phyloP scores from a whole-genome alignment of 1,140 invertebrate species.

The Trichonephila clavipes region DNA sequence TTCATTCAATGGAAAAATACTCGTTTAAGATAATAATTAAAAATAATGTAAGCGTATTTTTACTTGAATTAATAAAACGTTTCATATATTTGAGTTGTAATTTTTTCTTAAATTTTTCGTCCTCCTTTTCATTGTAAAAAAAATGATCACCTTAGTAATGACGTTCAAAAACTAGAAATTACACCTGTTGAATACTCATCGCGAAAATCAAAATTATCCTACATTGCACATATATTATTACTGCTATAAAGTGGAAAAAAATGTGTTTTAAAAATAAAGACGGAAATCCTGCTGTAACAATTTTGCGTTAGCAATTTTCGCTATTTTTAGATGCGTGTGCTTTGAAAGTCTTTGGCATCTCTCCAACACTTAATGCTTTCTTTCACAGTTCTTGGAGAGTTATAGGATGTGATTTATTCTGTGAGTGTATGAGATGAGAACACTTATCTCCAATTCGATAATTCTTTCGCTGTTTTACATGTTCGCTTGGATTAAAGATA shows the following conservation, averaged over 20 bases:
- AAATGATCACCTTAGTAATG: too few relatives aligned
- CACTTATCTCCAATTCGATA: conserved; percentile 63
- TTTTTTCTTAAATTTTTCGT: too few relatives aligned
- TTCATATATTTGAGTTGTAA: too few relatives aligned
- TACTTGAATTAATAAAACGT: too few relatives aligned
- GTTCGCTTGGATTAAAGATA: conserved; percentile 60
- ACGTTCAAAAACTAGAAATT: too few relatives aligned
- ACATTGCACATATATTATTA: background rate
- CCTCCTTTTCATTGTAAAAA: too few relatives aligned
- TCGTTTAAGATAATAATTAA: too few relatives aligned
- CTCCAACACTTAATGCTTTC: conserved; percentile 49
- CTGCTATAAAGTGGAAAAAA: background rate
- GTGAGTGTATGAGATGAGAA: conserved; percentile 52
- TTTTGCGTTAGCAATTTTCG: conserved; percentile 25
- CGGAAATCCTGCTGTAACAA: conserved; percentile 20
- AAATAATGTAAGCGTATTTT: too few relatives aligned
- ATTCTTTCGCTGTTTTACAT: conserved; percentile 55
- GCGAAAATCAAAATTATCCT: too few relatives aligned
- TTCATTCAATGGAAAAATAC: too few relatives aligned
- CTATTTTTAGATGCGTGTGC: conserved; percentile 50
- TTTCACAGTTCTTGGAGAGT: conserved; percentile 51
- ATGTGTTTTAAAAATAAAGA: conserved; percentile 17
- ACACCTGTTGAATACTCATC: too few relatives aligned
- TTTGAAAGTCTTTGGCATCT: conserved; percentile 52
- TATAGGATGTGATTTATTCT: conserved; percentile 60